Percentiles rank a stretch among this genome's conserved stretches.
These are phyloP conservation scores for Rhinichthys klamathensis DNA, from an alignment of 2,113 vertebrate genomes.

Conservation along the genomic window DNA sequence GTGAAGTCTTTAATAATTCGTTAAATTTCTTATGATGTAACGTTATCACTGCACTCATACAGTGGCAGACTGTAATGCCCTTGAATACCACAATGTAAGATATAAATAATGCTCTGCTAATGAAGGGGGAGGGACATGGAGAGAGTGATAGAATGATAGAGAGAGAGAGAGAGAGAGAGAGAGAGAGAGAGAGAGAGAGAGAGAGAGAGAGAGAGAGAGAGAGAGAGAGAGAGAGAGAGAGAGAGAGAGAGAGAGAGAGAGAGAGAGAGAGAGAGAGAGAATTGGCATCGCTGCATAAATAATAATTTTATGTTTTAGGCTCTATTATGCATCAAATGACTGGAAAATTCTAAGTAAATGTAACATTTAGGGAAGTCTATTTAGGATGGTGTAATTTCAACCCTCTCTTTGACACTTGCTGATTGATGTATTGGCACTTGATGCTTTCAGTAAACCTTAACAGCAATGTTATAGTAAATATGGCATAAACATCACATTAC, in stretches of 20 bases:
- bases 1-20: too few relatives aligned
- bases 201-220: too few relatives aligned
- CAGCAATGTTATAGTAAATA: constrained; percentile 16
- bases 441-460: not conserved
- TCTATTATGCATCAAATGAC: not conserved
- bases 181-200: not conserved
- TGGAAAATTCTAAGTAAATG: not conserved
- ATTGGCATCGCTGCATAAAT: not conserved
- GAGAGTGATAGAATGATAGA: too few relatives aligned
- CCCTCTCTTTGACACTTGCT: not conserved
- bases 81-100: not conserved
- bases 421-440: not conserved
- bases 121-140: not conserved
- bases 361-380: not conserved
- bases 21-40: not conserved
- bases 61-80: not conserved
- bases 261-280: not conserved
- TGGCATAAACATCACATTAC: not conserved
- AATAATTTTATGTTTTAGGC: not conserved
- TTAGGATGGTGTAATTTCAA: not conserved
- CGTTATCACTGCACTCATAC: not conserved
- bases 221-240: not conserved
- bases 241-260: not conserved
- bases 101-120: constrained; percentile 28
- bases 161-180: not conserved